Evolutionary conservation across 2,888 invertebrate genomes (phyloP), one percentile per base, ranked within the genome.

Genomic region (Choristoneura rosaceana): DNA sequence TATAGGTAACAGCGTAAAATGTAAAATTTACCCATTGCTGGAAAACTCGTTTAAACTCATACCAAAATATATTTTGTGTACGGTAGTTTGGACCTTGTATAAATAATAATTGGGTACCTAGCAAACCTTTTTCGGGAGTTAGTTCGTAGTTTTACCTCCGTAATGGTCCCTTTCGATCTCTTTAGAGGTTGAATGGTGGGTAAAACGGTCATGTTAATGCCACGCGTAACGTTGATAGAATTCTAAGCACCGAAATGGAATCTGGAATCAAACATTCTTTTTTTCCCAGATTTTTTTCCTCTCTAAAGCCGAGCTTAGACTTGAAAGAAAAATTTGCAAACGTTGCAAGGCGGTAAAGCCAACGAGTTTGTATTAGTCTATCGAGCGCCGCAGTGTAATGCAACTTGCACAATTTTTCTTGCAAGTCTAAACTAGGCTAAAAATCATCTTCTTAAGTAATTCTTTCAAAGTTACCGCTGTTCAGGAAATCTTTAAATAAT

Each of bases 81-180:
- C n/a, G 38, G 33, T n/a, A 61, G 61, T 62, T 71, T 33, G 33
- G 66, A 15, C 14, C 52, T 33, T 33, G 55, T 66, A 34, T 67
- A 68, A 71, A 71, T 71, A 71, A 71, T 68, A 63, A 68, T 71
- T 71, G 58, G 58, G 63, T 71, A 67, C 66, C 45, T 66, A 67
- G 41, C 71, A 38, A 45, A 68, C 50, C 71, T 63, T 63, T 68
- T 71, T 68, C 38, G 68, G 47, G 50, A 59, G 71, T 71, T 59
- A 68, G 41, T 71, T 63, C 25, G 67, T 71, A 67, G 71, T 71
- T 71, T 62, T 38, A 67, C 71, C 47, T 67, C 62, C 67, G 62
- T 67, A 67, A 66, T 71, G 45, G 67, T 62, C 58, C 55, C 61
- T 71, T 67, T 67, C 25, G 63, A 60, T 65, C 59, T 65, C n/a